Conservation (phyloP, 2,888 invertebrate genomes). For the Philaethria dido region DNA sequence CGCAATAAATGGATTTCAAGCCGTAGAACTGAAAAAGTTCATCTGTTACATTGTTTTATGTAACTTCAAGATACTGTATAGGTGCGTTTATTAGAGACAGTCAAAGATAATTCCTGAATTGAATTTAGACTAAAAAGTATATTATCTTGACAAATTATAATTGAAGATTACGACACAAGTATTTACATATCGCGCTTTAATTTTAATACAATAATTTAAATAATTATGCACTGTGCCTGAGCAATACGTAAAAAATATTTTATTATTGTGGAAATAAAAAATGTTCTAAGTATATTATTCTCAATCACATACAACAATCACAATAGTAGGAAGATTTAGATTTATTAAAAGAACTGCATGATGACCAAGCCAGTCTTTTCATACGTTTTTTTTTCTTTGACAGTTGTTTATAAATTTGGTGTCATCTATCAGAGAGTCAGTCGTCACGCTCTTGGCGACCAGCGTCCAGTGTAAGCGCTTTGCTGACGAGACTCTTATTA, state of each 20-base stretch:
- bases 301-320: not conserved
- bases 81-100: constrained; percentile 24
- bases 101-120: constrained; percentile 26
- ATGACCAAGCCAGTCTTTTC: not conserved
- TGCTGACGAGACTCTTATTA: constrained; percentile 18
- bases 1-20: constrained; percentile 29
- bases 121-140: not conserved
- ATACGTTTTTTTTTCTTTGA: too few species aligned
- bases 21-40: constrained; percentile 58
- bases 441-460: constrained; percentile 28
- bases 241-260: too few species aligned
- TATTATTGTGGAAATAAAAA: not conserved
- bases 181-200: not conserved
- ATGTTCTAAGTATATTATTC: not conserved
- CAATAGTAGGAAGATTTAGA: too few species aligned
- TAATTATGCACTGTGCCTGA: too few species aligned
- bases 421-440: constrained; percentile 22
- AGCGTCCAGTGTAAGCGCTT: constrained; percentile 12
- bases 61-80: constrained; percentile 59
- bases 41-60: constrained; percentile 72
- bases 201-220: not conserved
- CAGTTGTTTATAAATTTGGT: too few species aligned
- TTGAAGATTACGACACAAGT: not conserved
- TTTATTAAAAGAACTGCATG: not conserved
- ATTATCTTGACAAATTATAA: not conserved